Evolutionary conservation across 2,888 invertebrate species (phyloP).

Genomic region (Parasteatoda lunata): DNA sequence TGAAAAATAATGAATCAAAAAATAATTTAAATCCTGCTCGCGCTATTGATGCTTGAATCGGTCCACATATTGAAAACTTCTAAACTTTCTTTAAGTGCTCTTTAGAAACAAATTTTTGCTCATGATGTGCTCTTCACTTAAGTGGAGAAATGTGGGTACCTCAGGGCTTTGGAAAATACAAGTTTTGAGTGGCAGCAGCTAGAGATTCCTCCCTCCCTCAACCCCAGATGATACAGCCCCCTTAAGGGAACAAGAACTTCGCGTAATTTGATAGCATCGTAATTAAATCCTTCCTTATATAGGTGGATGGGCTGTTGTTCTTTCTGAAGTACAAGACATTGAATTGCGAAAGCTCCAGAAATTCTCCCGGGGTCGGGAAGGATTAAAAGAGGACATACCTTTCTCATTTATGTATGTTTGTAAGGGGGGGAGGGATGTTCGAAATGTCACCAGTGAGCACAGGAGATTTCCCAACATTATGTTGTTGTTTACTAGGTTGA

Average conservation of each 20-base stretch:
- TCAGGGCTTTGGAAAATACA: slow-evolving; percentile 34
- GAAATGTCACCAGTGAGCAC: background rate
- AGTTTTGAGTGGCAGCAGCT: slow-evolving; percentile 56
- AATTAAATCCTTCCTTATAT: slow-evolving; percentile 46
- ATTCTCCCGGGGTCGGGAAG: slow-evolving; percentile 15
- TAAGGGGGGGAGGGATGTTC: slow-evolving; percentile 9
- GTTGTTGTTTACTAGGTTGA: slow-evolving; percentile 33
- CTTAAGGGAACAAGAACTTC: slow-evolving; percentile 36
- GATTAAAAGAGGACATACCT: slow-evolving; percentile 4
- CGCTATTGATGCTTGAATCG: background rate
- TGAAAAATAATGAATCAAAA: background rate
- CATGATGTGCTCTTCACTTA: slow-evolving; percentile 35
- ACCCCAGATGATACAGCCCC: slow-evolving; percentile 9
- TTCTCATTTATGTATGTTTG: slow-evolving; percentile 38
- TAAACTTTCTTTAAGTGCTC: slow-evolving; percentile 37
- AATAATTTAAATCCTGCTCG: background rate
- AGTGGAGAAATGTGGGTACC: slow-evolving; percentile 13
- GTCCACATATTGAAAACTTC: slow-evolving; percentile 15
- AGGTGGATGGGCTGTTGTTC: slow-evolving; percentile 18
- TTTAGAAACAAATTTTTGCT: slow-evolving; percentile 31
- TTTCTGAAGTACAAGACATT: slow-evolving; percentile 16
- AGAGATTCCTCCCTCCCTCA: slow-evolving; percentile 15
- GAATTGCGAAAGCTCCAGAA: background rate
- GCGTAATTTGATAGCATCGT: slow-evolving; percentile 55
- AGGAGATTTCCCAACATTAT: background rate